Evolutionary conservation across 2,888 invertebrate genomes (phyloP).

Genomic region (Yponomeuta sedellus): DNA sequence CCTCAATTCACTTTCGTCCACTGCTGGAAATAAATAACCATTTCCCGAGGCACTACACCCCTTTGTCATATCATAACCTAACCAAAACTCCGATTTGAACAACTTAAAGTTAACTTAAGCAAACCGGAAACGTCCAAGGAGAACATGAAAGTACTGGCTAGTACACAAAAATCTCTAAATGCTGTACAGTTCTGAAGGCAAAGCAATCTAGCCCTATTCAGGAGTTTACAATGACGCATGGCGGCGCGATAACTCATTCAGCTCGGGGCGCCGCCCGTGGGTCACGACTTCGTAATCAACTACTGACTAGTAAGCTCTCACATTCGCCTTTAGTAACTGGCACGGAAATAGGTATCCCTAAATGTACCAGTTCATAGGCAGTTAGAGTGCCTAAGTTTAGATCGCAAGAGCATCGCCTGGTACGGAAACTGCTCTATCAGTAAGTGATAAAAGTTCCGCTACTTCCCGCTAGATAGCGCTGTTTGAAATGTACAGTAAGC

Average conservation of each 20-base stretch:
- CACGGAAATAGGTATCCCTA: not conserved
- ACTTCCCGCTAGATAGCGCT: slow-evolving; percentile 34
- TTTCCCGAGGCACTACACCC: not conserved
- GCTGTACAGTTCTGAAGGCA: not conserved
- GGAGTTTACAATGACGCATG: slow-evolving; percentile 5
- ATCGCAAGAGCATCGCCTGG: no score
- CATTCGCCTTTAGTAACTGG: slow-evolving; percentile 10
- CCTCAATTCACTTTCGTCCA: no score
- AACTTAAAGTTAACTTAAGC: not conserved
- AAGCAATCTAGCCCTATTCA: slow-evolving; percentile 11
- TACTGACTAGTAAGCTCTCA: slow-evolving; percentile 33
- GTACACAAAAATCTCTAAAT: not conserved
- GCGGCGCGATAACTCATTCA: slow-evolving; percentile 15
- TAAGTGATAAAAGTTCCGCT: slow-evolving; percentile 24
- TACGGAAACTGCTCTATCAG: no score
- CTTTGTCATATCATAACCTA: not conserved
- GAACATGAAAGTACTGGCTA: not conserved
- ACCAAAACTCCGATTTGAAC: not conserved
- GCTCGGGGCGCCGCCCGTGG: slow-evolving; percentile 30
- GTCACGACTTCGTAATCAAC: slow-evolving; percentile 45
- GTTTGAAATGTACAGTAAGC: not conserved
- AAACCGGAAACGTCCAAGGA: not conserved
- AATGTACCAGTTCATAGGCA: not conserved
- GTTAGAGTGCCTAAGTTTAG: no score
- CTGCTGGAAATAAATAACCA: no score